phyloP scores from a whole-genome alignment of 2,113 vertebrate species.

The Melanerpes aurifrons region DNA sequence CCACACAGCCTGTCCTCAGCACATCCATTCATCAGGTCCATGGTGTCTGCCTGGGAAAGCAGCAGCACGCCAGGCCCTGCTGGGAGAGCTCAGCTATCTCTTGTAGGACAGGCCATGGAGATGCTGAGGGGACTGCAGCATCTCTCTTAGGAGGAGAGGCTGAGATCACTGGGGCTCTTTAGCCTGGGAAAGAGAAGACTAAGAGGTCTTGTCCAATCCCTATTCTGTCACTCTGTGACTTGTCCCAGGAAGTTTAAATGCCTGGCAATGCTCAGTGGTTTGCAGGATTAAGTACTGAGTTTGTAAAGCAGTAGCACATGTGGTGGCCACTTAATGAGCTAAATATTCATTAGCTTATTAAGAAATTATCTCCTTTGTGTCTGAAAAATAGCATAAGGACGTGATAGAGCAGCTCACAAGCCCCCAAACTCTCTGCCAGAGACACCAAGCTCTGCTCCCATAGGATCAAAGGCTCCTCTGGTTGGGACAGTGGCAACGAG shows the following conservation, averaged over 20 bases:
- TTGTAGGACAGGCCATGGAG: too few species aligned
- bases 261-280: background rate
- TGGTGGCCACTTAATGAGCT: background rate
- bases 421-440: background rate
- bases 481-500: background rate
- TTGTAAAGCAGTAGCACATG: background rate
- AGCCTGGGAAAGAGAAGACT: too few species aligned
- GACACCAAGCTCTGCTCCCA: background rate
- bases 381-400: background rate
- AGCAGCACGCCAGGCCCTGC: accelerated
- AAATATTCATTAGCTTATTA: background rate
- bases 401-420: background rate
- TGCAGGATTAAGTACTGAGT: background rate
- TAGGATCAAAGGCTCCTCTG: background rate
- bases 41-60: background rate
- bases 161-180: too few species aligned
- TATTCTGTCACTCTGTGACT: too few species aligned
- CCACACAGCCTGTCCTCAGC: background rate
- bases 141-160: too few species aligned
- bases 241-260: background rate
- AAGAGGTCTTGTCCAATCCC: too few species aligned
- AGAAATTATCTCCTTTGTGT: background rate
- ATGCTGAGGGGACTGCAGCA: too few species aligned
- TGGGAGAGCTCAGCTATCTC: background rate
- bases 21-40: accelerated